Base-by-base conservation (phyloP, 1,140 invertebrate species). In the Orussus abietinus region DNA sequence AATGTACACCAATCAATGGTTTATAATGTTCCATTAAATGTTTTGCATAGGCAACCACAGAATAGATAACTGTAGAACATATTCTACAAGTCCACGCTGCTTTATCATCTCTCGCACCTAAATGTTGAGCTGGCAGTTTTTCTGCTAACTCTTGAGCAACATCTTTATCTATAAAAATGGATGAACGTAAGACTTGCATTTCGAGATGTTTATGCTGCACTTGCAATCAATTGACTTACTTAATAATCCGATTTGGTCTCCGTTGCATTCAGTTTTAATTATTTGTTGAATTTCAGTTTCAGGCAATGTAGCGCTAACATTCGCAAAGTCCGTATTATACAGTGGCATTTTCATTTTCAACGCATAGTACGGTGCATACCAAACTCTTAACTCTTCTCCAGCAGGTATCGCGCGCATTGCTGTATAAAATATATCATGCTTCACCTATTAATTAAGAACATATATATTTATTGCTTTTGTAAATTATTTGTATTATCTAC, bases 381-480 rank as follows among this genome's bases (percentile, higher is more conserved):
- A 81, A 18, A 83, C 80, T 34, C 77, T 67, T 17, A 84, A 65
- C 47, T 77, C 71, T 29, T 78, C 76, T 26, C 79, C 77, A 4
- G 62, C 53, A 9, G 62, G 45, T 32, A 85, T 79, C 22, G 76
- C 65, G 28, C 69, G 74, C 35, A 77, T 74, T 3, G 75, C 68
- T 45, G 76, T 75, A 64, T 81, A 83, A 64, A 74, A 83, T 37
- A 84, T 80, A 41, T 79, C 67, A 21, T 68, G 57, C 9, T 72
- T 56, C 12, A 75, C 59, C 70, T 77, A 48, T 28, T 64, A 59
- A 15, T 45, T 15, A 17, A 21, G 2, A 45, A 26, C 5, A 12
- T 26, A 38, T 17, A 29, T 32, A 28, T 40, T 29, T 19, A 32
- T 22, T 13, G 15, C 3, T 18, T 7, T 17, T 35, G 14, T 4